phyloP scores from a whole-genome alignment of 1,140 invertebrate genomes.

The Micrasema longulum region DNA sequence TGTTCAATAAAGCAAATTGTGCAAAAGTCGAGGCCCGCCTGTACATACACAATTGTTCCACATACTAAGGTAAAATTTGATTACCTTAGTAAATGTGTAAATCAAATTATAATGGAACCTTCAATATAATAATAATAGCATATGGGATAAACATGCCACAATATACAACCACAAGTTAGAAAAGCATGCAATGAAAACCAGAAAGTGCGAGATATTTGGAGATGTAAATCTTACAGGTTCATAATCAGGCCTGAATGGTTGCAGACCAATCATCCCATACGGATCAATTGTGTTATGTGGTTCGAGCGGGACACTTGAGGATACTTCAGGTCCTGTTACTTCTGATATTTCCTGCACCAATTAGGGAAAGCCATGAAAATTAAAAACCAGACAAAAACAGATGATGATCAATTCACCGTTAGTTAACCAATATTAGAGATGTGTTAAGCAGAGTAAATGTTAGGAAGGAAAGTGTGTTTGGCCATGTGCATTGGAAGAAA shows the following conservation, averaged over 20 bases:
- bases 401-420: slow-evolving; percentile 32
- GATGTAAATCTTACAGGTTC: slow-evolving; percentile 49
- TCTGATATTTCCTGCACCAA: slow-evolving; percentile 53
- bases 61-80: too few species aligned
- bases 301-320: slow-evolving; percentile 40
- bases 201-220: slow-evolving; percentile 3
- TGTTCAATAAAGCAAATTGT: too few species aligned
- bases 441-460: slow-evolving; percentile 7
- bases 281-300: slow-evolving; percentile 44
- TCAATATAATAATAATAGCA: too few species aligned
- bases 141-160: too few species aligned
- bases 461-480: slow-evolving; percentile 1
- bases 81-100: too few species aligned
- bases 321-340: slow-evolving; percentile 49
- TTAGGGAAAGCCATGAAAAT: slow-evolving; percentile 48
- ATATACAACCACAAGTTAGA: slow-evolving; percentile 11
- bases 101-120: too few species aligned
- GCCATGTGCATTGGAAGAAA: slow-evolving; percentile 13
- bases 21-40: too few species aligned
- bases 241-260: slow-evolving; percentile 52
- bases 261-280: slow-evolving; percentile 53
- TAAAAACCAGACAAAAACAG: slow-evolving; percentile 22
- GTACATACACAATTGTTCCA: too few species aligned
- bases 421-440: slow-evolving; percentile 23
- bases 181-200: not conserved